These are phyloP conservation scores for Porites lobata DNA, from an alignment of 92 coral and sea anemone genomes.

Conservation along the genomic window DNA sequence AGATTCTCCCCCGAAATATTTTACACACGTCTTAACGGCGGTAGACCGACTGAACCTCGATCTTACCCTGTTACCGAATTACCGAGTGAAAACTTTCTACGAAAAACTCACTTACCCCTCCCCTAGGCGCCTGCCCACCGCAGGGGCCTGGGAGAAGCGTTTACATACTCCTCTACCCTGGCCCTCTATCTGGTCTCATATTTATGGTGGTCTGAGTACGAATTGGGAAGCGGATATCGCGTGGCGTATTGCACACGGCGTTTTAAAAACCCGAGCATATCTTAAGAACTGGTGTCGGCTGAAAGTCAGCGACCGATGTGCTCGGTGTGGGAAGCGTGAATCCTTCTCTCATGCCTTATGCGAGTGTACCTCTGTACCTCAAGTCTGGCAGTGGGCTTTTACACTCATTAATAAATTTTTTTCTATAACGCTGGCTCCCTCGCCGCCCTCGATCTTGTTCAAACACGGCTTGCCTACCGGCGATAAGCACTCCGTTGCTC, in stretches of 20 bases:
- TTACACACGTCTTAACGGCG: background rate
- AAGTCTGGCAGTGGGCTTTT: background rate
- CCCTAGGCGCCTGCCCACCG: background rate
- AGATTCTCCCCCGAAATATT: background rate
- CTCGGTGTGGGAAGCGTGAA: slow-evolving; percentile 47
- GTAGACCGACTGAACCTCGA: background rate
- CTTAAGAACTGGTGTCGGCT: too few species aligned
- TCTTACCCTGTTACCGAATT: background rate
- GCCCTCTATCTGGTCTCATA: background rate
- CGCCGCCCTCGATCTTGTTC: too few species aligned
- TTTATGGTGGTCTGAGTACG: slow-evolving; percentile 18
- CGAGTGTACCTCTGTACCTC: background rate
- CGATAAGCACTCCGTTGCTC: too few species aligned
- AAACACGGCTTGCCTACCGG: too few species aligned
- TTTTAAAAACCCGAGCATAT: slow-evolving; percentile 2
- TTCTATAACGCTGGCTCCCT: too few species aligned
- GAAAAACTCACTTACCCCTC: background rate
- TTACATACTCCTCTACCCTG: background rate
- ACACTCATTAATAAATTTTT: too few species aligned
- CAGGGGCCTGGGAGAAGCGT: background rate
- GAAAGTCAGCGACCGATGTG: background rate
- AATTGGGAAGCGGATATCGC: slow-evolving; percentile 24
- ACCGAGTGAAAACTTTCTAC: slow-evolving; percentile 11
- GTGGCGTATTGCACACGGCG: slow-evolving; percentile 12
- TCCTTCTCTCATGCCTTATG: slow-evolving; percentile 13